Evolutionary conservation across 2,888 invertebrate species (phyloP).

Genomic region (Chirona hameri): DNA sequence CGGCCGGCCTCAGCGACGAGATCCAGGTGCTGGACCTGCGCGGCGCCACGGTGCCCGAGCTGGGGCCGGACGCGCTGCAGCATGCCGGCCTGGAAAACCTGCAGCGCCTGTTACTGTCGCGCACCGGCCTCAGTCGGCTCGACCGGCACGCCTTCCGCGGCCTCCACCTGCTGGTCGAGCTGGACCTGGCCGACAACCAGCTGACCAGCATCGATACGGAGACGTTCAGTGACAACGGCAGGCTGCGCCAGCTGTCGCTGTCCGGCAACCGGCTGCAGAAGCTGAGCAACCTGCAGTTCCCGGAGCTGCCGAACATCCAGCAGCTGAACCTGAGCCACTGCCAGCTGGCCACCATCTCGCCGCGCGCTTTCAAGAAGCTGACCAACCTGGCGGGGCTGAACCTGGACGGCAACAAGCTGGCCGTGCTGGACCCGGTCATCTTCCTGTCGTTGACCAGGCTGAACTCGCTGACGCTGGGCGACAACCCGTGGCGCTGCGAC

Average conservation of each 20-base stretch:
- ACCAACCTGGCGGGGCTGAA: conserved; percentile 44
- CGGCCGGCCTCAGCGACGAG: conserved; percentile 66
- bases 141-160: conserved; percentile 82
- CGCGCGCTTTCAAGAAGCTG: conserved; percentile 71
- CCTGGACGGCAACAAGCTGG: conserved; percentile 74
- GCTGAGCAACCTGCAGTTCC: conserved; percentile 73
- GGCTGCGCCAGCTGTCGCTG: conserved; percentile 69
- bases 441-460: conserved; percentile 69
- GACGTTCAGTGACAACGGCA: conserved; percentile 75
- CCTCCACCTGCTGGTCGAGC: conserved; percentile 77
- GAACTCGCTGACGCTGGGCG: conserved; percentile 74
- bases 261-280: conserved; percentile 76
- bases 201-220: conserved; percentile 65
- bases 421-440: conserved; percentile 62
- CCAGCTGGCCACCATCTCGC: conserved; percentile 68
- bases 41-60: conserved; percentile 69
- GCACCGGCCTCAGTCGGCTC: conserved; percentile 62
- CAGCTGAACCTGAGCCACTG: conserved; percentile 77
- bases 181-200: conserved; percentile 75
- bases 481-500: conserved; percentile 87
- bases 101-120: conserved; percentile 74
- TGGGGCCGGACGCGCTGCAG: conserved; percentile 52
- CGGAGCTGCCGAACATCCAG: conserved; percentile 71
- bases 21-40: conserved; percentile 83
- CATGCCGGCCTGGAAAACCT: conserved; percentile 71